Percentiles rank a stretch among this genome's conserved stretches.
Conservation (phyloP, 2,113 vertebrate species). For the Probosciger aterrimus region DNA sequence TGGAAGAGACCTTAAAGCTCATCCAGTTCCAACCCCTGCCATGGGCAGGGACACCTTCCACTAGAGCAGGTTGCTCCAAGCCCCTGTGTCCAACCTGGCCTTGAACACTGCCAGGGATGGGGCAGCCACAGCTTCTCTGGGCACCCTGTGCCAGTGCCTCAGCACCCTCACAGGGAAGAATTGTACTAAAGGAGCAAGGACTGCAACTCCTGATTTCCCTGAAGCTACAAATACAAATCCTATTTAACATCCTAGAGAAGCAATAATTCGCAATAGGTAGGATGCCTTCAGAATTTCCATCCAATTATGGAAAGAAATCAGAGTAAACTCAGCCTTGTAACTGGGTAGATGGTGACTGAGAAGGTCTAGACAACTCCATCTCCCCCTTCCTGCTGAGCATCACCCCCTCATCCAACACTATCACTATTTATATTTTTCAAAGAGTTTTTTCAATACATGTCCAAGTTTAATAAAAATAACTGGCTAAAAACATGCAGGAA, state of each 20-base stretch:
- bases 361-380: background rate
- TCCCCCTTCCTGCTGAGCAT: background rate
- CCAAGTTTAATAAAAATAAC: background rate
- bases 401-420: background rate
- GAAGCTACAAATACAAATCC: background rate
- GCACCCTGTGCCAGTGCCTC: background rate
- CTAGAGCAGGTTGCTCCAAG: background rate
- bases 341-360: rapidly evolving
- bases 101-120: background rate
- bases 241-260: background rate
- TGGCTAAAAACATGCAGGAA: background rate
- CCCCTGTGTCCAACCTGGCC: too few relatives aligned
- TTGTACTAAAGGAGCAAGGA: background rate
- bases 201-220: background rate
- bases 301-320: background rate
- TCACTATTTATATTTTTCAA: background rate
- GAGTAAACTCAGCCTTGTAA: background rate
- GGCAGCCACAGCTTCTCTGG: background rate
- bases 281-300: background rate
- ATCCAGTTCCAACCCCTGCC: background rate
- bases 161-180: background rate
- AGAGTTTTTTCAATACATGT: background rate
- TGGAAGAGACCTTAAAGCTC: background rate
- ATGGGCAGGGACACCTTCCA: background rate
- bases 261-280: background rate